Evolutionary conservation across 2,113 vertebrate species (phyloP).

Genomic region (cattle (Bos taurus)): ARS-UCD2.0 NC_037333.1:5411501-5412000

Average conservation of each 20-base stretch:
- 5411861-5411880: neutral
- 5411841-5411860: neutral
- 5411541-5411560: neutral
- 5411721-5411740: conserved; percentile 4
- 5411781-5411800: neutral
- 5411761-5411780: conserved; percentile 4
- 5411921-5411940: neutral
- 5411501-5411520: conserved; percentile 14
- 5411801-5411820: neutral
- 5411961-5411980: neutral
- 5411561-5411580: neutral
- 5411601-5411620: conserved; percentile 4
- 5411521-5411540: neutral
- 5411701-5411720: conserved; percentile 13
- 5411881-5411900: neutral
- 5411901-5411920: neutral
- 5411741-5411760: neutral
- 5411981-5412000: neutral
- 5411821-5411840: neutral
- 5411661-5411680: neutral
- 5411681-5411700: conserved; percentile 38
- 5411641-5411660: neutral
- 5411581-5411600: neutral
- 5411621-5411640: conserved; percentile 47
- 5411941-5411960: neutral